Evolutionary conservation across 1,140 invertebrate species (phyloP).

Genomic region (Homalodisca vitripennis): DNA sequence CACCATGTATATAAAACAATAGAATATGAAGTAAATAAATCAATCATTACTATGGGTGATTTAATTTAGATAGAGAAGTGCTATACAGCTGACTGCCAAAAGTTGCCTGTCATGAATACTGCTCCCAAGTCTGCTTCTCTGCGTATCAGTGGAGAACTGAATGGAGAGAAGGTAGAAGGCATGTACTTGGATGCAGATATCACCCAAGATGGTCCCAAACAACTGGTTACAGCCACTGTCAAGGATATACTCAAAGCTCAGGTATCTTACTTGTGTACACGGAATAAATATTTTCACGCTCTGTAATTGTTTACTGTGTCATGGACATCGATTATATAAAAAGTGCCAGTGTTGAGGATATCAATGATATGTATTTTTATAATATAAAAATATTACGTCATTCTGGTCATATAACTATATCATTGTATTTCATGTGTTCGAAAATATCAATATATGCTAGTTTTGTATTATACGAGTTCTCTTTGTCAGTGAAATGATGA

Average conservation of each 20-base stretch:
- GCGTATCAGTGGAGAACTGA: slow-evolving; percentile 33
- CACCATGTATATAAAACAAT: background rate
- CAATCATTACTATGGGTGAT: background rate
- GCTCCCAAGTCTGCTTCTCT: slow-evolving; percentile 30
- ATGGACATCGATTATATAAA: too few species aligned
- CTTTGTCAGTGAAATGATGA: too few species aligned
- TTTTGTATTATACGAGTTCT: too few species aligned
- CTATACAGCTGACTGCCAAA: slow-evolving; percentile 24
- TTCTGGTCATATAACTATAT: too few species aligned
- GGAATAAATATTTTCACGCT: too few species aligned
- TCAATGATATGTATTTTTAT: too few species aligned
- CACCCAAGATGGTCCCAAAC: slow-evolving; percentile 26
- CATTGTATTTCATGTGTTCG: too few species aligned
- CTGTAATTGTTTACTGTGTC: too few species aligned
- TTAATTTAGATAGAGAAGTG: slow-evolving; percentile 38
- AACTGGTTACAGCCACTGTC: slow-evolving; percentile 31
- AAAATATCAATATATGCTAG: too few species aligned
- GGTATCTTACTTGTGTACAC: too few species aligned
- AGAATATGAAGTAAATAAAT: background rate
- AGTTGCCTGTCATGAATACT: background rate
- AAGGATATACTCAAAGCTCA: slow-evolving; percentile 37
- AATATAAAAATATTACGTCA: too few species aligned
- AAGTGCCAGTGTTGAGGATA: too few species aligned
- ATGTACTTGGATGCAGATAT: slow-evolving; percentile 36
- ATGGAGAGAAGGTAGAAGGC: slow-evolving; percentile 34